Base-by-base conservation (phyloP, 2,113 vertebrate species). In the Amia ocellicauda region DNA sequence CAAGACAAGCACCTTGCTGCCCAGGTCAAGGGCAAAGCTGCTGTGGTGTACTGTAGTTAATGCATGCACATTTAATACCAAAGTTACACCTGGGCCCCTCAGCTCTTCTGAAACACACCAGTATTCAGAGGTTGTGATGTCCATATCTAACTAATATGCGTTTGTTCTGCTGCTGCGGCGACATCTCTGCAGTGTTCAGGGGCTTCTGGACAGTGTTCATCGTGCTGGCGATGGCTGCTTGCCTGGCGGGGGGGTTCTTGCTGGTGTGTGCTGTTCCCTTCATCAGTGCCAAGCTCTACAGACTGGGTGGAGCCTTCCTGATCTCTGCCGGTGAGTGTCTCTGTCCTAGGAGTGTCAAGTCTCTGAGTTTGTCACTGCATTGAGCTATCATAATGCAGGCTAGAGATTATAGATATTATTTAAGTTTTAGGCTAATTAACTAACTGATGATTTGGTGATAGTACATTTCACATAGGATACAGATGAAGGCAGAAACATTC, bases 141-240 rank as follows among this genome's bases (percentile, higher is more conserved):
- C n/a, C n/a, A n/a, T n/a, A n/a, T n/a, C n/a, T n/a, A n/a, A n/a
- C n/a, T n/a, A n/a, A n/a, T n/a, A n/a, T n/a, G n/a, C n/a, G n/a
- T n/a, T n/a, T 23, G 45, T 24, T 14, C 14, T 24, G 24, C 28
- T 24, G 11, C 77, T 86, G 81, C 86, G 66, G 28, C n/a, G n/a
- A n/a, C 57, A 43, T 69, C 68, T 27, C 47, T 36, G 10, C 82
- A 96, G 91, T 95, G 69, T 93, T 91, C 79, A 83, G 92, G 66
- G 91, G 93, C 2, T 94, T 94, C 76, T 96, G 93, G 93, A 95
- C 91, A 0, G 72, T 87, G 2, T 84, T 95, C 77, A 89, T 93
- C 49, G 56, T 91, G 67, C 64, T 93, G 41, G 90, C 81, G 0
- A 56, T 94, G 16, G 74, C 83, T 0, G 76, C 80, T 0, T 84